Conservation (phyloP, 2,797 vertebrate genomes). For the Dromococcyx pavoninus region DNA sequence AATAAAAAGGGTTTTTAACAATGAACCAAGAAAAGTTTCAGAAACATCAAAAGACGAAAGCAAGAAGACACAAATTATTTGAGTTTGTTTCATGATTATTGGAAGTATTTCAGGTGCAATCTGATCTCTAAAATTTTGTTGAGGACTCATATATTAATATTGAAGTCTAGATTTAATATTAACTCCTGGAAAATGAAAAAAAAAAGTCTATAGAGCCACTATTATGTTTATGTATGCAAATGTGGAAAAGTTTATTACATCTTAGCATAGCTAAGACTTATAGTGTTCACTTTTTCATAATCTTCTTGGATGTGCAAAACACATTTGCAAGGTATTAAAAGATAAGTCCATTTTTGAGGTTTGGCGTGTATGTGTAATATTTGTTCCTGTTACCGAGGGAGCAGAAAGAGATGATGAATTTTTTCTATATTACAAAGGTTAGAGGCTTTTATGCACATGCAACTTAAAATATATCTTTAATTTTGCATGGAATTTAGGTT, state of each 20-base stretch:
- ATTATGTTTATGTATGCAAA: neutral
- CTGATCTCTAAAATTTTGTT: neutral
- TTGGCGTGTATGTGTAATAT: neutral
- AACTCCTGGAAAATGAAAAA: neutral
- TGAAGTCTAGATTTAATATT: neutral
- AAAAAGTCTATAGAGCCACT: neutral
- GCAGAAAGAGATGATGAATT: neutral
- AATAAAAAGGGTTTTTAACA: constrained; percentile 24
- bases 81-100: neutral
- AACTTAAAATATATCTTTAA: neutral
- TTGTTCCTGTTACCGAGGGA: neutral
- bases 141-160: neutral
- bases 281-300: neutral
- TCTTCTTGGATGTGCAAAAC: neutral
- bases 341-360: neutral
- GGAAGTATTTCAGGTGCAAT: neutral
- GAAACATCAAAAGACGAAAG: constrained; percentile 16
- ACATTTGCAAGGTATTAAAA: neutral
- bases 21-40: neutral
- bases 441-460: neutral
- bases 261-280: neutral
- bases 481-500: neutral
- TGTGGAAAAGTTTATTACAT: neutral
- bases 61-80: constrained; percentile 12
- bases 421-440: neutral